Percentiles rank a stretch among this genome's conserved stretches.
Evolutionary conservation across 2,797 vertebrate genomes (phyloP).

Genomic region (Bovichtus diacanthus): DNA sequence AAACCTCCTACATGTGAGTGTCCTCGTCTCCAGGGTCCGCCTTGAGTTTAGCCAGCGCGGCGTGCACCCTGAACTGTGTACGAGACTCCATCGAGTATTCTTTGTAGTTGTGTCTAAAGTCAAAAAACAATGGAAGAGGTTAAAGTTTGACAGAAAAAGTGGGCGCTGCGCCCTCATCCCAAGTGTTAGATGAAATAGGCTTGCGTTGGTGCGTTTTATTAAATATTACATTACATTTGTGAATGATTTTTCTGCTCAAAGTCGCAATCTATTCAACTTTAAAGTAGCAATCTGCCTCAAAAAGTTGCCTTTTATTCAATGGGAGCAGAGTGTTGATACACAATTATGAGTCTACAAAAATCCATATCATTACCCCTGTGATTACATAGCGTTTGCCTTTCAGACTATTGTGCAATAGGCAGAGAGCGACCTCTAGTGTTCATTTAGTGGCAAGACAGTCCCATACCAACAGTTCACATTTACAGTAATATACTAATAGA

Average conservation of each 20-base stretch:
- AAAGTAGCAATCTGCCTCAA: no score
- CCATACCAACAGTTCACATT: no score
- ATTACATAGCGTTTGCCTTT: background rate
- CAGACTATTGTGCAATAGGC: background rate
- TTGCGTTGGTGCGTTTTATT: background rate
- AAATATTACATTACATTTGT: background rate
- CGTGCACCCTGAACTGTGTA: slow-evolving; percentile 89
- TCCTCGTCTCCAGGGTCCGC: slow-evolving; percentile 81
- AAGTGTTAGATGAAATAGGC: background rate
- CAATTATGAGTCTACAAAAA: background rate
- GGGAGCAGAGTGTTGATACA: background rate
- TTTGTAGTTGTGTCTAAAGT: slow-evolving; percentile 87
- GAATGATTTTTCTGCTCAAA: background rate
- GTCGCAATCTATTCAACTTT: no score
- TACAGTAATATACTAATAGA: background rate
- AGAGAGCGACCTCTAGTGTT: slow-evolving; percentile 54
- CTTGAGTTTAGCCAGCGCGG: slow-evolving; percentile 88
- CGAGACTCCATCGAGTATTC: slow-evolving; percentile 92
- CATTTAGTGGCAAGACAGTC: background rate
- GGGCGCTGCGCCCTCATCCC: background rate
- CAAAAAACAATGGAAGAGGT: background rate
- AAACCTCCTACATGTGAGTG: slow-evolving; percentile 67
- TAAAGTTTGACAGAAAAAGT: background rate
- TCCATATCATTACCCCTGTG: no score
- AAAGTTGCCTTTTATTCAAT: background rate